Evolutionary conservation across 2,797 vertebrate species (phyloP), one percentile per base, ranked within the genome.

Genomic region (Myripristis murdjan): DNA sequence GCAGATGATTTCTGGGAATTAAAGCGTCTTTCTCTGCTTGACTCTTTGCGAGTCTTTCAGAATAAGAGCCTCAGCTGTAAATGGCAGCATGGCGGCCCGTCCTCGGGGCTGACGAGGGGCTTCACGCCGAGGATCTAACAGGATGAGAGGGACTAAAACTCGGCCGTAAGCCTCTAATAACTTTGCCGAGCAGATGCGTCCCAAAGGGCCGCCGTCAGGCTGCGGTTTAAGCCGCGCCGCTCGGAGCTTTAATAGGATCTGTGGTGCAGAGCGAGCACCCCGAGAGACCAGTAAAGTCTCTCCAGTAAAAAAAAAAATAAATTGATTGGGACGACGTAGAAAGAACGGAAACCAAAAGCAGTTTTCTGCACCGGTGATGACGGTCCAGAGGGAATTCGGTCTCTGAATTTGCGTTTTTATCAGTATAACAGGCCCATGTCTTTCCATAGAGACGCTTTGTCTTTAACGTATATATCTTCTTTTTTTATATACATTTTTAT

Each of bases 171-270:
- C 72, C 68, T 20, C 22, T 75, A 26, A 75, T 74, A 70, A 51
- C 61, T 33, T 15, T 33, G 49, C 54, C 20, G 56, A 74, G 66
- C 73, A 63, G 46, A 51, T 63, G 60, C 47, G 35, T 14, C 20
- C 61, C 15, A 8, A 11, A 16, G n/a, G 39, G 15, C 33, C 33
- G 39, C 52, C 39, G 22, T 28, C 59, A 68, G 43, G 72, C 62
- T 55, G 41, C 44, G 15, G 33, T 81, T 81, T 83, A 89, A 87
- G 81, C 82, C 54, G 47, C 23, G 22, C 70, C 43, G 67, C 77
- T 74, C 85, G 86, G 85, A 74, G 71, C 61, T 70, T 83, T 90
- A 87, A 89, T 76, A 52, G 79, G 86, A 90, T 88, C 63, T 77
- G 60, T 51, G 16, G 33, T 52, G 35, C 46, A 66, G 72, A 43